Evolutionary conservation across 2,797 vertebrate genomes (phyloP), one percentile per base, ranked within the genome.

Genomic region (Phoxinus dragarum): DNA sequence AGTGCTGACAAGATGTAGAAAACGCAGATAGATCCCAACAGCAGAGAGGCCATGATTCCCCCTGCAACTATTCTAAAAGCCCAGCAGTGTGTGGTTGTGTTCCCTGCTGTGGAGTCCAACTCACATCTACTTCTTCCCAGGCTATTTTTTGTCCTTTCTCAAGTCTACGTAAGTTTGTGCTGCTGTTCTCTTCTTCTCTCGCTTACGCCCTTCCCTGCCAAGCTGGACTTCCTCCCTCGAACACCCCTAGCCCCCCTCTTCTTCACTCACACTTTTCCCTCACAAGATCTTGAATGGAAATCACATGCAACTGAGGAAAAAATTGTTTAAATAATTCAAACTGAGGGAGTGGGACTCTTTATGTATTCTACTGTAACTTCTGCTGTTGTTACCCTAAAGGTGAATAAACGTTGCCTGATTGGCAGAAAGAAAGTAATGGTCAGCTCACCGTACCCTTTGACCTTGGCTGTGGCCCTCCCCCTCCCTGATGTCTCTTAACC

Each of bases 261-360:
- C 34, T 75, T 38, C 40, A 27, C 71, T 14, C 75, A 54, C 83
- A 87, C 88, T 90, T 90, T 72, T 80, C 42, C 77, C 68, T 61
- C 89, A 89, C 89, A 89, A 90, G 92, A 93, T 94, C 91, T 89
- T 92, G 91, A 89, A 91, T 87, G 93, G 93, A 95, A 95, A 95
- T 96, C 94, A 94, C 93, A 94, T 92, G 91, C 95, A 96, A 95
- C 95, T 95, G 95, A 94, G 93, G 93, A 94, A 93, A 89, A 93
- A 89, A 91, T 89, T 84, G 90, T 88, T 69, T 59, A 78, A 89
- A 86, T 77, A 88, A 92, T 88, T 86, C 17, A 81, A 49, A 92
- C 87, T 86, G 4, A 42, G 11, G 36, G 75, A 86, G 75, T 86
- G 10, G 5, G 5, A 38, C 19, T 54, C 42, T 40, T 68, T 19